phyloP scores from a whole-genome alignment of 1,140 invertebrate genomes.

The Drosophila ficusphila region DNA sequence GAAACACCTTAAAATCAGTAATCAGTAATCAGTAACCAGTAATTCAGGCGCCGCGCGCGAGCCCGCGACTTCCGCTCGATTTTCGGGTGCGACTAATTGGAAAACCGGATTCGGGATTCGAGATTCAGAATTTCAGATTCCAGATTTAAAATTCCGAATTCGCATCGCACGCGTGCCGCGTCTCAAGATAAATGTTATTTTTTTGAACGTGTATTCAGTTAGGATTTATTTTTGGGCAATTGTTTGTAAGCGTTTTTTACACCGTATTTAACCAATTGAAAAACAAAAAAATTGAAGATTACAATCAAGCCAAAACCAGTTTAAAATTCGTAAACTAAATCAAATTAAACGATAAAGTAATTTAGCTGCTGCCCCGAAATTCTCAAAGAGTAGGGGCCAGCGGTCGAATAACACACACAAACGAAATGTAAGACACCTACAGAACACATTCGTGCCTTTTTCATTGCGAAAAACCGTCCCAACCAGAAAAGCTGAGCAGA shows the following conservation, averaged over 20 bases:
- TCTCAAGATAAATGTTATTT: constrained; percentile 51
- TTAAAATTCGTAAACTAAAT: constrained; percentile 59
- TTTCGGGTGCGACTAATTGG: neutral
- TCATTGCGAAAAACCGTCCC: constrained; percentile 79
- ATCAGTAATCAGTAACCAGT: constrained; percentile 16
- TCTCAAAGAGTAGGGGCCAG: constrained; percentile 63
- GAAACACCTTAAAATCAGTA: constrained; percentile 20
- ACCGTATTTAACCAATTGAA: constrained; percentile 43
- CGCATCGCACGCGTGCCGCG: constrained; percentile 11
- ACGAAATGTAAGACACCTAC: constrained; percentile 52
- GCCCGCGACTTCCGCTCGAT: neutral
- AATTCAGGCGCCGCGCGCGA: constrained; percentile 16
- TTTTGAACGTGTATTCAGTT: constrained; percentile 57
- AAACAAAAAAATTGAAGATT: constrained; percentile 13
- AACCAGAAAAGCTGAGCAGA: constrained; percentile 31
- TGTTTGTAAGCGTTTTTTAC: constrained; percentile 69
- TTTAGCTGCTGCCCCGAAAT: constrained; percentile 51
- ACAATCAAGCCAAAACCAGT: constrained; percentile 48
- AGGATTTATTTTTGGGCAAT: constrained; percentile 70
- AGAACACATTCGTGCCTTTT: constrained; percentile 78
- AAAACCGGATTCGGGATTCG: constrained; percentile 10
- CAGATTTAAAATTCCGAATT: no score
- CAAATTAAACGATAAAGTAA: constrained; percentile 46
- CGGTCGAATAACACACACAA: constrained; percentile 38
- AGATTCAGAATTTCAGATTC: no score